phyloP scores from a whole-genome alignment of 2,888 invertebrate genomes.

The Tetragnatha montana region DNA sequence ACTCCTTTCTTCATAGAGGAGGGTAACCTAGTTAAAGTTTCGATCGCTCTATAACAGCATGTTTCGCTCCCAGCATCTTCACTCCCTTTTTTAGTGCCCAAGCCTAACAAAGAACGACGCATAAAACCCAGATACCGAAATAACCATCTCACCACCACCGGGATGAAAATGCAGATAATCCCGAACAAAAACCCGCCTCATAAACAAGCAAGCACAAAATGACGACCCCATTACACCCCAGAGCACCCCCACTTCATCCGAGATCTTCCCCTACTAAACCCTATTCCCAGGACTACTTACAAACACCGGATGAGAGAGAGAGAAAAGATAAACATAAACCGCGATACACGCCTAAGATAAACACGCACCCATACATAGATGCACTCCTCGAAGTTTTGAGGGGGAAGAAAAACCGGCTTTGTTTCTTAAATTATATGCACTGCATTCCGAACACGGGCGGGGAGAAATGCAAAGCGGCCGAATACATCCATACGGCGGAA shows the following conservation, averaged over 20 bases:
- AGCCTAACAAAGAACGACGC: neutral
- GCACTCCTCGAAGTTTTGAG: neutral
- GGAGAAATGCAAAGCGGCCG: slow-evolving; percentile 4
- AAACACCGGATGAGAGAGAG: neutral
- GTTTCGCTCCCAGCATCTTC: too few species aligned
- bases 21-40: too few species aligned
- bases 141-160: neutral
- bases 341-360: neutral
- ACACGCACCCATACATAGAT: neutral
- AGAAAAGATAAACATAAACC: neutral
- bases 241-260: neutral
- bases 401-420: neutral
- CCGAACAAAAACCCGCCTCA: neutral
- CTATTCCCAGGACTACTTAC: neutral
- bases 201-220: neutral
- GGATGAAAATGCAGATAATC: neutral
- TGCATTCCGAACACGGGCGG: slow-evolving; percentile 36
- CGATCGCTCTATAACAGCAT: too few species aligned
- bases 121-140: neutral
- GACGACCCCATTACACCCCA: neutral
- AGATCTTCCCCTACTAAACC: neutral
- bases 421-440: slow-evolving; percentile 58
- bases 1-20: too few species aligned
- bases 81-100: neutral
- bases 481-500: slow-evolving; percentile 22